Evolutionary conservation across 2,113 vertebrate genomes (phyloP).

Genomic region (Tragulus kanchil): DNA sequence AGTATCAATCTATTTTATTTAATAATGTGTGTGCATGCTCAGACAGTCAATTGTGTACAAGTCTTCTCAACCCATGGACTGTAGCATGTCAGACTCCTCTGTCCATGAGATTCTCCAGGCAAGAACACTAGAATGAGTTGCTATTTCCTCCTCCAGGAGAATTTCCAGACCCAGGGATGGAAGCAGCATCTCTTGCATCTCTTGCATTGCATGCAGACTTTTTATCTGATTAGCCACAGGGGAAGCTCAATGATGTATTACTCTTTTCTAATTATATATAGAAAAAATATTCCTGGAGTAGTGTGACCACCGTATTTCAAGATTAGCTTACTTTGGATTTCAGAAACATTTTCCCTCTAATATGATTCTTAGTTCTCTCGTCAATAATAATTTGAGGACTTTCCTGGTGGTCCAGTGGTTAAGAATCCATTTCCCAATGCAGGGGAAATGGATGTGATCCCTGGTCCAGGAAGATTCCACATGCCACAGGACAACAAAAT

Average conservation of each 20-base stretch:
- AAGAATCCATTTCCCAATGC: neutral
- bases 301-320: neutral
- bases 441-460: neutral
- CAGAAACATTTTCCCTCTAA: neutral
- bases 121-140: neutral
- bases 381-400: neutral
- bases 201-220: neutral
- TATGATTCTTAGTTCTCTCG: neutral
- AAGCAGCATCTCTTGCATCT: neutral
- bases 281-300: neutral
- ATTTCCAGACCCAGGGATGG: neutral
- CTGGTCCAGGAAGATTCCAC: neutral
- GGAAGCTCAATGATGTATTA: neutral
- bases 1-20: neutral
- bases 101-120: neutral
- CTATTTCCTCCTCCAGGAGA: neutral
- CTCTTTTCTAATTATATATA: neutral
- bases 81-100: neutral
- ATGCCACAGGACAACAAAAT: neutral
- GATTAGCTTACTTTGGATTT: neutral
- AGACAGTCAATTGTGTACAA: neutral
- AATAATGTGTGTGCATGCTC: neutral
- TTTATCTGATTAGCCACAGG: neutral
- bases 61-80: neutral
- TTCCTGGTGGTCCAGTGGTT: neutral